Conservation (phyloP, 2,797 vertebrate species). For the Neosalanx taihuensis region DNA sequence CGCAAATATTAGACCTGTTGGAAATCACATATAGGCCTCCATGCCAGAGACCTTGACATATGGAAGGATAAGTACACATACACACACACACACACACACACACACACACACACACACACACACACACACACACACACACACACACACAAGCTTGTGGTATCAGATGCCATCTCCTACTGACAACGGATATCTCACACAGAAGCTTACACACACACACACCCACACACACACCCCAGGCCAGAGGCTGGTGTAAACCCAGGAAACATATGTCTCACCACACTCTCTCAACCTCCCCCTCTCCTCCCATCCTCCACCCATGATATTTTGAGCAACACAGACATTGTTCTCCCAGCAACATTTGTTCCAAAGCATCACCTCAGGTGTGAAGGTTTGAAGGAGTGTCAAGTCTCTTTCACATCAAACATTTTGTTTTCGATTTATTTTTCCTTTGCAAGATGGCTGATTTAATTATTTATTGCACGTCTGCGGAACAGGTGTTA, state of each 20-base stretch:
- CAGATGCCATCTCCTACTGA: too few relatives aligned
- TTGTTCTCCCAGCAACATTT: not conserved
- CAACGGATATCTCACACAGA: too few relatives aligned
- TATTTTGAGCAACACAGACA: not conserved
- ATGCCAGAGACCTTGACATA: too few relatives aligned
- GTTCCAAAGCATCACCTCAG: not conserved
- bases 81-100: too few relatives aligned
- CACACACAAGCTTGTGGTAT: too few relatives aligned
- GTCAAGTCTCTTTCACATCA: conserved; percentile 4
- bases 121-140: too few relatives aligned
- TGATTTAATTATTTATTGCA: not conserved
- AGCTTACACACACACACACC: too few relatives aligned
- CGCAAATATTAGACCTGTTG: too few relatives aligned
- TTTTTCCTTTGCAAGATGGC: not conserved
- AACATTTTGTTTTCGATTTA: not conserved
- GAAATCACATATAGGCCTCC: not conserved
- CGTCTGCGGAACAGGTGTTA: not conserved
- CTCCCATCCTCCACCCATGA: not conserved
- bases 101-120: too few relatives aligned
- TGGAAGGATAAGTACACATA: too few relatives aligned
- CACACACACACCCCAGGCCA: not conserved
- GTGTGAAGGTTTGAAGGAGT: not conserved
- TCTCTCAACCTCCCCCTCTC: not conserved
- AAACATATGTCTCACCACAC: not conserved
- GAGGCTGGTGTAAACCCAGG: not conserved